Conservation (phyloP, 2,113 vertebrate genomes). For the Isichthys henryi region DNA sequence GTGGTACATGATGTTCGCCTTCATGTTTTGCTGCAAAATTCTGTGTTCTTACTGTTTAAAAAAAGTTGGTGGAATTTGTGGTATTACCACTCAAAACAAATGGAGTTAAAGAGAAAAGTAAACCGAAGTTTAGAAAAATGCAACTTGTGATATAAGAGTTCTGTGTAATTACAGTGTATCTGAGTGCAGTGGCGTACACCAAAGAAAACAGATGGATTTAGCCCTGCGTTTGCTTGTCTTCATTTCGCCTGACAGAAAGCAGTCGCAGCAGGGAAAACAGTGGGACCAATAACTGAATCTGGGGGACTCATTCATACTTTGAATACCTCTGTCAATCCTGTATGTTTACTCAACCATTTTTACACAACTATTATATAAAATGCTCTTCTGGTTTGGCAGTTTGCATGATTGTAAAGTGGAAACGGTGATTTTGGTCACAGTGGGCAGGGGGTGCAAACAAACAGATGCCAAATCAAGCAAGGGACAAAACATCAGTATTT, state of each 20-base stretch:
- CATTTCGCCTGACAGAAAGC: neutral
- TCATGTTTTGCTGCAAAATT: neutral
- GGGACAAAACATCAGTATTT: neutral
- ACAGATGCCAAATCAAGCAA: neutral
- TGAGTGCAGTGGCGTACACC: neutral
- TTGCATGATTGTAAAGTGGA: neutral
- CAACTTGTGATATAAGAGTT: neutral
- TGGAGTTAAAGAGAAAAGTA: slow-evolving; percentile 1
- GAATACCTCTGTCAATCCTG: neutral
- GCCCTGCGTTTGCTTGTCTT: slow-evolving; percentile 1
- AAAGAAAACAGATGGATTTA: slow-evolving; percentile 7
- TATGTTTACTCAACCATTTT: neutral
- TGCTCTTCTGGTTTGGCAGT: neutral
- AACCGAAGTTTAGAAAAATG: neutral
- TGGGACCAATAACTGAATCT: neutral
- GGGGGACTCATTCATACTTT: neutral
- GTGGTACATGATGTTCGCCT: neutral
- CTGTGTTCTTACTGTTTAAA: neutral
- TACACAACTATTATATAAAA: neutral
- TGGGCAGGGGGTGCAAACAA: neutral
- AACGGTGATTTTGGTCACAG: neutral
- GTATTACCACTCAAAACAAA: neutral
- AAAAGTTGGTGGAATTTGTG: neutral
- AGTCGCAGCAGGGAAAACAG: neutral
- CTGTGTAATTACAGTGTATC: slow-evolving; percentile 7